These are phyloP conservation scores for Acanthornis magna DNA, from an alignment of 2,797 vertebrate species.

Conservation along the genomic window DNA sequence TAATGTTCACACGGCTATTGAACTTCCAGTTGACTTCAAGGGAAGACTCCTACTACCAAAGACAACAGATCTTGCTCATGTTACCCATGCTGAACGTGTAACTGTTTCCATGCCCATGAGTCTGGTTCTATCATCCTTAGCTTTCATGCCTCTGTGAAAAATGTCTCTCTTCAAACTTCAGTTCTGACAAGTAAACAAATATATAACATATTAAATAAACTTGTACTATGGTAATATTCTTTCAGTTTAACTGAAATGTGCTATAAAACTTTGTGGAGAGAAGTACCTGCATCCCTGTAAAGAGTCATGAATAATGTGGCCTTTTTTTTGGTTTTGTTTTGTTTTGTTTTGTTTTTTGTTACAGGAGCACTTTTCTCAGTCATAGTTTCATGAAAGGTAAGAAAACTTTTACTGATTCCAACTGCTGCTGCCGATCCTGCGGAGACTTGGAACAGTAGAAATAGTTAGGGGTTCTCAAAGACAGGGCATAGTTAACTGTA, in stretches of 20 bases:
- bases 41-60: not conserved
- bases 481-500: not conserved
- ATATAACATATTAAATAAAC: not conserved
- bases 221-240: not conserved
- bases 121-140: not conserved
- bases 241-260: not conserved
- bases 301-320: constrained; percentile 26
- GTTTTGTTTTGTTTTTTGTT: not conserved
- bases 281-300: constrained; percentile 24
- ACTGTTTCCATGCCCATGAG: not conserved
- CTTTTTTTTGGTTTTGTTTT: not conserved
- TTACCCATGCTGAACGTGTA: not conserved
- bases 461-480: not conserved
- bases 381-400: not conserved
- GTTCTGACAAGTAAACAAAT: not conserved
- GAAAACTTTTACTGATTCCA: not conserved
- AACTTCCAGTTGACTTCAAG: not conserved
- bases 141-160: not conserved
- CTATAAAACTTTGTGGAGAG: not conserved
- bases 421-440: not conserved
- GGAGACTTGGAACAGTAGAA: not conserved
- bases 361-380: not conserved
- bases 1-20: fast-evolving
- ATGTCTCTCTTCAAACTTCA: not conserved
- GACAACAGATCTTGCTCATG: not conserved